Base-by-base conservation (phyloP, 2,888 invertebrate genomes). In the Malacosoma neustria region DNA sequence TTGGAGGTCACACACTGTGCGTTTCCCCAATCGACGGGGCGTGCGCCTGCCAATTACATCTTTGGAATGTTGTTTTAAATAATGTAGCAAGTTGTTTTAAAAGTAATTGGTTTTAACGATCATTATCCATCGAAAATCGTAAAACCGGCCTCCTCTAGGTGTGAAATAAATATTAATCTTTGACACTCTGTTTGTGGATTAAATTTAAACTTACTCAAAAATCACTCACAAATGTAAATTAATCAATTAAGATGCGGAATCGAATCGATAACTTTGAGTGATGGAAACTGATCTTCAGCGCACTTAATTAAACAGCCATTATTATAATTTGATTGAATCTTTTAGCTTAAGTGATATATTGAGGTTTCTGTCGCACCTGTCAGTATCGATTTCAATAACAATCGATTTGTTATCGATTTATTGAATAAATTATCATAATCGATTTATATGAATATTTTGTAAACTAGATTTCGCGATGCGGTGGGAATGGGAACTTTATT, bases 241-340 rank as follows among this genome's bases (percentile, higher is more conserved):
- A 43, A 46, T 44, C 54, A 54, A 61, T 61, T 63, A 54, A 51
- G 53, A 62, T 61, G 54, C 62, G 51, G 54, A 54, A 51, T 50
- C 13, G 31, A 29, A 51, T 48, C 50, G 57, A 56, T 51, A 46
- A 44, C 12, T 38, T 49, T 46, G 46, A 51, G 43, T 42, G 48
- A 47, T 50, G 38, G 43, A 22, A 22, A 22, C 29, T 51, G 46
- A 56, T 47, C 39, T 43, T 37, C 36, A 44, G 40, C 42, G 40
- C 36, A 48, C 45, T 54, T 57, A 61, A 61, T 61, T 60, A 60
- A 56, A 55, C 38, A 45, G 35, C 51, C 46, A 57, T 60, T 56
- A 53, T 53, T 49, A 47, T 56, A 57, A 57, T 57, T 56, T 36
- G 42, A 49, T 48, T 35, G 34, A 45, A 51, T 50, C 37, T 40